Conservation (phyloP, 2,797 vertebrate species). For the Trachops cirrhosus region DNA sequence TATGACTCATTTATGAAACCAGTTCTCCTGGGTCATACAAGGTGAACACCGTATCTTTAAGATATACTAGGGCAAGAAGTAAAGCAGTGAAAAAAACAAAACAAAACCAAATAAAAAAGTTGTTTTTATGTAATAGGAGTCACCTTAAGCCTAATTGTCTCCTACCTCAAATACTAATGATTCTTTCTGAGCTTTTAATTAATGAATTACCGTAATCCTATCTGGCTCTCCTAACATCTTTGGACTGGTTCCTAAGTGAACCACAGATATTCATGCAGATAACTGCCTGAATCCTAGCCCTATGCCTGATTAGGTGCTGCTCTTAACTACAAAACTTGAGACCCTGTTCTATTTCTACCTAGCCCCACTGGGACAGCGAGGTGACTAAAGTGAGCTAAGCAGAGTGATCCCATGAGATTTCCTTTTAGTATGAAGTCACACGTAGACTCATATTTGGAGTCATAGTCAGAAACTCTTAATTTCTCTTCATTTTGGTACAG, state of each 20-base stretch:
- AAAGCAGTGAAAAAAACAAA: background rate
- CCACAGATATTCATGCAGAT: background rate
- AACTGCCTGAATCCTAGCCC: background rate
- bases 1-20: background rate
- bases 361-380: background rate
- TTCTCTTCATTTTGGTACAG: background rate
- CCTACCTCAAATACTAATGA: conserved; percentile 14
- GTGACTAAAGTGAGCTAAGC: background rate
- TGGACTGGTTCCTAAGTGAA: background rate
- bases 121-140: background rate
- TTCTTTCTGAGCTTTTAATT: conserved; percentile 30
- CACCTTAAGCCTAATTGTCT: background rate
- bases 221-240: background rate
- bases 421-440: background rate
- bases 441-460: background rate
- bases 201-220: background rate
- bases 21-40: background rate
- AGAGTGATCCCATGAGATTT: background rate
- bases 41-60: background rate
- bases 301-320: background rate
- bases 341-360: background rate
- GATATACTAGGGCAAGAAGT: background rate
- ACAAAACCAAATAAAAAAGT: background rate
- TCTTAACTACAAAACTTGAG: background rate
- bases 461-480: background rate